phyloP scores from a whole-genome alignment of 2,888 invertebrate genomes.

The Rhamnusium bicolor region DNA sequence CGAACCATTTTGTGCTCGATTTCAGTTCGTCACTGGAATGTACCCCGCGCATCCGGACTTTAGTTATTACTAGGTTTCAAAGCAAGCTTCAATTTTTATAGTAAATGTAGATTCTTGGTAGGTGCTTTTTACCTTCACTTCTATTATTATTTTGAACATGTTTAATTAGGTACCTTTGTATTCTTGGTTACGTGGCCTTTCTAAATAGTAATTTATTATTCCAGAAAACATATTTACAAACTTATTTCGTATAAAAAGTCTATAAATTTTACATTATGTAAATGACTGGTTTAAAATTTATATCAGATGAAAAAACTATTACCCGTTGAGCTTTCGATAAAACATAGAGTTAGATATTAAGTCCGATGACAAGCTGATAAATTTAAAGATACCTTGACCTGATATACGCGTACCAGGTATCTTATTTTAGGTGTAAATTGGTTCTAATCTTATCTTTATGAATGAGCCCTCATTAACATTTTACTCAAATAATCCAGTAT shows the following conservation, averaged over 20 bases:
- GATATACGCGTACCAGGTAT: background rate
- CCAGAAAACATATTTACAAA: background rate
- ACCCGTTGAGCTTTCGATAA: background rate
- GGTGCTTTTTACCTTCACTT: background rate
- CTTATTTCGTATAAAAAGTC: background rate
- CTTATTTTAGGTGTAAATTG: conserved; percentile 27
- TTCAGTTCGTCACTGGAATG: no score
- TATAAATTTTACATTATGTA: conserved; percentile 18
- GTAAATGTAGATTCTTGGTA: no score
- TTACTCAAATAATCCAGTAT: conserved; percentile 10
- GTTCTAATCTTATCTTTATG: conserved; percentile 32
- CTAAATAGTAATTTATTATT: conserved; percentile 5
- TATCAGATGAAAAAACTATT: background rate
- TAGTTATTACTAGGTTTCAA: no score
- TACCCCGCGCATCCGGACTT: no score
- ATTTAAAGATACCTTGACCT: conserved; percentile 22
- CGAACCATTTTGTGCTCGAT: no score
- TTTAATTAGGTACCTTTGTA: background rate
- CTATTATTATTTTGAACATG: conserved; percentile 3
- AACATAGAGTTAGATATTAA: background rate
- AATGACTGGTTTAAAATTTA: background rate
- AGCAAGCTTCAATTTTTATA: no score
- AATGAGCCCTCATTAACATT: conserved; percentile 20
- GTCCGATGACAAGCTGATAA: background rate
- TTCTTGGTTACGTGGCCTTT: background rate